Evolutionary conservation across 1,140 invertebrate species (phyloP).

Genomic region (Drosophila suzukii): DNA sequence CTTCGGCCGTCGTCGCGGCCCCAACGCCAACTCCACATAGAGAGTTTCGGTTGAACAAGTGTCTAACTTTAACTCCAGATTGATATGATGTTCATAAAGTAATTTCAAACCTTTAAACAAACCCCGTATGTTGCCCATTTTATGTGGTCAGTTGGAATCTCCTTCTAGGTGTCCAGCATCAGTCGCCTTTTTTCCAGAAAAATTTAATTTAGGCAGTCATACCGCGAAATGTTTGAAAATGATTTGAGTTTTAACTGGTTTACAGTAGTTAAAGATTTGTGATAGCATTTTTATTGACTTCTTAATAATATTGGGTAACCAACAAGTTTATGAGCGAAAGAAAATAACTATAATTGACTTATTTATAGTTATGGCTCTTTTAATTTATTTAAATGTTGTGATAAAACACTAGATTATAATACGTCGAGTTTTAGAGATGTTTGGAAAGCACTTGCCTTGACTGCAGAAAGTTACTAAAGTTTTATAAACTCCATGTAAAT

Average conservation of each 20-base stretch:
- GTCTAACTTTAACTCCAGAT: constrained; percentile 62
- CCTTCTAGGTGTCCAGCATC: constrained; percentile 82
- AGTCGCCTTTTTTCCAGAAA: constrained; percentile 83
- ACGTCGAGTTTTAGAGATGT: neutral
- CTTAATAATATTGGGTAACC: no score
- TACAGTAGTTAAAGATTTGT: no score
- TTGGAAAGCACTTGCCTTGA: no score
- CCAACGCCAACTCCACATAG: constrained; percentile 94
- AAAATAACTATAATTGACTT: no score
- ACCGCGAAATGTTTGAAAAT: no score
- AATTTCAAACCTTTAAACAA: constrained; percentile 61
- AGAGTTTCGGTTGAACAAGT: constrained; percentile 47
- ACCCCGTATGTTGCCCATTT: constrained; percentile 61
- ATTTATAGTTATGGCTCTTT: neutral
- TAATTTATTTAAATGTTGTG: neutral
- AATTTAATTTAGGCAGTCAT: no score
- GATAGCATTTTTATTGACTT: no score
- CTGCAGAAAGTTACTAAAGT: no score
- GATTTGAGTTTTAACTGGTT: no score
- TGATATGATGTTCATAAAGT: constrained; percentile 76
- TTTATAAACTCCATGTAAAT: no score
- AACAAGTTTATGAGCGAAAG: no score
- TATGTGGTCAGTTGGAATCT: constrained; percentile 36
- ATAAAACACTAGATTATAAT: neutral
- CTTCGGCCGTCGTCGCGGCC: constrained; percentile 97